phyloP scores from a whole-genome alignment of 1,140 invertebrate species.

The Phymastichus coffea region DNA sequence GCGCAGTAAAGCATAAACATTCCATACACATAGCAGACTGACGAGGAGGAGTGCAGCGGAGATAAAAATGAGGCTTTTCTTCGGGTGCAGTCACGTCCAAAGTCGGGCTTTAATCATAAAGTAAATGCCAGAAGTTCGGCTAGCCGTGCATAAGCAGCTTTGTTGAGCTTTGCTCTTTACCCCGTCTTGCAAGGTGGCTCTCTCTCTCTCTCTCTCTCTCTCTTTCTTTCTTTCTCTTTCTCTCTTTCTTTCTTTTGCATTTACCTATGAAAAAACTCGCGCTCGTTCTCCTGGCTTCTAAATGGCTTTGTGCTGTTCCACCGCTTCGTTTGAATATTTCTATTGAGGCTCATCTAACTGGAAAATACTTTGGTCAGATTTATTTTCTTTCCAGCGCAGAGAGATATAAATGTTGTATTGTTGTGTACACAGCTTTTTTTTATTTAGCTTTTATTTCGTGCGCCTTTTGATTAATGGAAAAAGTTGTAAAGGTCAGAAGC shows the following conservation, averaged over 20 bases:
- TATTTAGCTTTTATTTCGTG: too few species aligned
- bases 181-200: background rate
- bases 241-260: too few species aligned
- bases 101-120: slow-evolving; percentile 45
- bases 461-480: too few species aligned
- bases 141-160: slow-evolving; percentile 10
- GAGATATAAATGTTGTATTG: too few species aligned
- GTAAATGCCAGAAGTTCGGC: slow-evolving; percentile 31
- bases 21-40: too few species aligned
- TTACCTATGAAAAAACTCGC: background rate
- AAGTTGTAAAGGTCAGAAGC: too few species aligned
- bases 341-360: background rate
- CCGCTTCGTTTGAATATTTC: background rate
- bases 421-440: too few species aligned
- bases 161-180: background rate
- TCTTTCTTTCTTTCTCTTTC: too few species aligned
- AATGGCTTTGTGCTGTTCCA: background rate
- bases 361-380: background rate
- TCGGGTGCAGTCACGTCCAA: slow-evolving; percentile 28
- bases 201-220: too few species aligned
- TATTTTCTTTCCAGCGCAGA: background rate
- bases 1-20: too few species aligned
- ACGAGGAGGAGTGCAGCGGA: too few species aligned
- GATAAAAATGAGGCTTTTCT: too few species aligned
- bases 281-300: background rate